phyloP scores from a whole-genome alignment of 2,888 invertebrate genomes.

The Gisinianus flammeolus region DNA sequence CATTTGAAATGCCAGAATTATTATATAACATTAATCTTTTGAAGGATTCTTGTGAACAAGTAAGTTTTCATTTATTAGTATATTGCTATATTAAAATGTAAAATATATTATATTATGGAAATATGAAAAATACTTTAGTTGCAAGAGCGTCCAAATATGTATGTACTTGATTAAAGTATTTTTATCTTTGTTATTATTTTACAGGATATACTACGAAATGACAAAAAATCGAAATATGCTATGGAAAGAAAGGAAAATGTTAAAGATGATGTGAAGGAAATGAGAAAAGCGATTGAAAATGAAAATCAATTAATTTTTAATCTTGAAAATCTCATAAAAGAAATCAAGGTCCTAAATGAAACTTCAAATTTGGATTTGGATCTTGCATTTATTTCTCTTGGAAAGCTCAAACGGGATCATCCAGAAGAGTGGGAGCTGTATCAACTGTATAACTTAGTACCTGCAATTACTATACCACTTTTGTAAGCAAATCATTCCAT shows the following conservation, averaged over 20 bases:
- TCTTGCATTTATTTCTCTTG: slow-evolving; percentile 68
- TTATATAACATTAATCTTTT: slow-evolving; percentile 73
- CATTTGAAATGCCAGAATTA: slow-evolving; percentile 80
- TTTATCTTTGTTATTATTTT: slow-evolving; percentile 46
- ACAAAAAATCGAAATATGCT: slow-evolving; percentile 76
- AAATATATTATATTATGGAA: not conserved
- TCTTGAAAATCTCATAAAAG: slow-evolving; percentile 74
- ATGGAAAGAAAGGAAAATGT: slow-evolving; percentile 80
- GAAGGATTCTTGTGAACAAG: slow-evolving; percentile 89
- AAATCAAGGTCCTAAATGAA: slow-evolving; percentile 64
- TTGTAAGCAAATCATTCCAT: no score
- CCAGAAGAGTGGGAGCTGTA: slow-evolving; percentile 77
- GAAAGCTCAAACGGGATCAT: slow-evolving; percentile 68
- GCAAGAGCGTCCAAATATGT: not conserved
- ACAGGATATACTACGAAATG: slow-evolving; percentile 85
- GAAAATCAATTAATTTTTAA: slow-evolving; percentile 77
- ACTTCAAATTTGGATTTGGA: slow-evolving; percentile 67
- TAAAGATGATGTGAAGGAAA: slow-evolving; percentile 76
- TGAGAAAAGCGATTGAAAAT: slow-evolving; percentile 71
- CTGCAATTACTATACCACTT: slow-evolving; percentile 82
- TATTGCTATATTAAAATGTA: not conserved
- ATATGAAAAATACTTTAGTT: not conserved
- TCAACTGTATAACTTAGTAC: slow-evolving; percentile 81
- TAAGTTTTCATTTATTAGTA: slow-evolving; percentile 58
- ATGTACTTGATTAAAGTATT: not conserved